Evolutionary conservation across 1,140 invertebrate species (phyloP), one percentile per base, ranked within the genome.

Genomic region (Procambarus clarkii): DNA sequence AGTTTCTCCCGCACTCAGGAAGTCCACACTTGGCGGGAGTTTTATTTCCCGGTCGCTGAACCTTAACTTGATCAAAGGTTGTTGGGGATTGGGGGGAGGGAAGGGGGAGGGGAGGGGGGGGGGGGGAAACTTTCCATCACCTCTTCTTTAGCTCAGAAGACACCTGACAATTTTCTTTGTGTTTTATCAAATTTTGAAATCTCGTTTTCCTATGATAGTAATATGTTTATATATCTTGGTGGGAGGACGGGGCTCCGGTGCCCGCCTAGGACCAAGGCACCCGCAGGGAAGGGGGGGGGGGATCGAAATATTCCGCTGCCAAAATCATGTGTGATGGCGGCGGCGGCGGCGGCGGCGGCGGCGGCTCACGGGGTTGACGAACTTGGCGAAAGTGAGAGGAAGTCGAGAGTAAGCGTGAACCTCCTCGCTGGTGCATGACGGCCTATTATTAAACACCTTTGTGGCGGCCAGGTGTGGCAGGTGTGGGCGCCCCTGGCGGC

Each of bases 381-480:
- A 79, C 77, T 79, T 79, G 45, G 77, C 77, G 77, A 79, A 79
- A 79, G 77, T 79, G 77, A 79, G 77, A 79, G 77, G 77, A 79
- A n/a, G 77, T 24, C 11, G 69, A 74, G 69, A 74, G 69, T 74
- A 74, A 74, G 21, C 24, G 69, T 74, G 69, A 74, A 74, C 15
- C 69, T 74, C 69, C 69, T 74, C n/a, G 7, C 69, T 74, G 69
- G 69, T 74, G 69, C 69, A 74, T 74, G 69, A 74, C 69, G 8
- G 69, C 7, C n/a, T 74, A 34, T 74, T 34, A 74, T 74, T 24
- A 74, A 64, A 15, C 60, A 64, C 60, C 21, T 64, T 64, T 64
- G 60, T 64, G 60, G 4, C 4, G 15, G 11, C 60, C 60, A 64
- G 60, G 60, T 64, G 60, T 64, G 60, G 18, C 60, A 4, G 60